Evolutionary conservation across 2,888 invertebrate species (phyloP).

Genomic region (Drosophila helvetica): DNA sequence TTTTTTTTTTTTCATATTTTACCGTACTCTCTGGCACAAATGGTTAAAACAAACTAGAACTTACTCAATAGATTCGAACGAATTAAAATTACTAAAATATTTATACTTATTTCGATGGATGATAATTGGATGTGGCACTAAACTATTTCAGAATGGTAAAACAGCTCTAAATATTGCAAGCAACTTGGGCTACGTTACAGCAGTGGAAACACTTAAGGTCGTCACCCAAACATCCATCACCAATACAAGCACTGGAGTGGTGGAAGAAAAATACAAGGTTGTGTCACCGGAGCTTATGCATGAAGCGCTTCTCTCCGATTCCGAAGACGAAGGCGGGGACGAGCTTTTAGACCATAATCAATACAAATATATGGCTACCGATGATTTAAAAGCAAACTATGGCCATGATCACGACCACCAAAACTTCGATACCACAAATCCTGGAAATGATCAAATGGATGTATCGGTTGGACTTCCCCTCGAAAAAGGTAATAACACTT

Average conservation of each 20-base stretch:
- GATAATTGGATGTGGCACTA: background rate
- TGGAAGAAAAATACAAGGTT: slow-evolving; percentile 98
- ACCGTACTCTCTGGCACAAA: background rate
- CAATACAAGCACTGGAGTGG: slow-evolving; percentile 84
- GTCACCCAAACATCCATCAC: slow-evolving; percentile 92
- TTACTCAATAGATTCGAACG: background rate
- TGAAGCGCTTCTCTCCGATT: slow-evolving; percentile 99
- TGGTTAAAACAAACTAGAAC: background rate
- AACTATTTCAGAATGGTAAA: slow-evolving; percentile 91
- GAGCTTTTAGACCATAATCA: slow-evolving; percentile 86
- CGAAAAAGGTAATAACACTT: slow-evolving; percentile 49
- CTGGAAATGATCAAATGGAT: slow-evolving; percentile 85
- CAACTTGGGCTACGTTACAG: slow-evolving; percentile 98
- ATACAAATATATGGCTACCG: slow-evolving; percentile 92
- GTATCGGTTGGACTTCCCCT: slow-evolving; percentile 30
- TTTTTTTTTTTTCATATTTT: background rate
- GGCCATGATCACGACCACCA: slow-evolving; percentile 91
- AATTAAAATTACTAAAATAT: background rate
- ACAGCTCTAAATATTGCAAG: slow-evolving; percentile 98
- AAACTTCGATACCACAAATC: slow-evolving; percentile 87
- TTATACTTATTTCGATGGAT: background rate
- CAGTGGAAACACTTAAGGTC: slow-evolving; percentile 97
- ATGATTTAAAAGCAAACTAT: slow-evolving; percentile 88
- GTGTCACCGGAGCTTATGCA: slow-evolving; percentile 99
- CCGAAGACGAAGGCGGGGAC: slow-evolving; percentile 98